Conservation (phyloP, 1,140 invertebrate species). For the Euschistus heros region DNA sequence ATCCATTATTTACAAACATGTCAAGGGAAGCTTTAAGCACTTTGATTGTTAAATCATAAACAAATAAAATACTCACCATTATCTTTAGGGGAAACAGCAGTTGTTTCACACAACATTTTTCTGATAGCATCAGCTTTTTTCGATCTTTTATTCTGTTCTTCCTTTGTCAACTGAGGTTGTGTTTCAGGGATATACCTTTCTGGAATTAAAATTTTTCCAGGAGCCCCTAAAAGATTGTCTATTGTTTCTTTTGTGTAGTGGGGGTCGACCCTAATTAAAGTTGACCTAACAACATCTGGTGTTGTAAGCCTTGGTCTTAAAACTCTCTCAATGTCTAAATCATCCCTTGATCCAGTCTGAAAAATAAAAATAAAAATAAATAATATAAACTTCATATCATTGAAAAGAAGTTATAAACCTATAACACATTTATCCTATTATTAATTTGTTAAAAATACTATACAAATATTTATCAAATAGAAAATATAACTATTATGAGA, state of each 20-base stretch:
- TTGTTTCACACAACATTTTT: conserved; percentile 72
- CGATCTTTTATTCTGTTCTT: conserved; percentile 66
- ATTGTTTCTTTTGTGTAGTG: conserved; percentile 67
- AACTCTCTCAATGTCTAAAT: conserved; percentile 74
- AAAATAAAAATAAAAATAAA: conserved; percentile 23
- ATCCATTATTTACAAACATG: no score
- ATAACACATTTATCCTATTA: no score
- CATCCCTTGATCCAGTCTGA: conserved; percentile 55
- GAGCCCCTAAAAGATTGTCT: conserved; percentile 69
- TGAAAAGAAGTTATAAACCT: neutral
- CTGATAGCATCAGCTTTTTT: conserved; percentile 84
- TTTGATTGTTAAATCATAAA: no score
- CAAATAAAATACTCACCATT: conserved; percentile 28
- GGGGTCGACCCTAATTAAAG: conserved; percentile 49
- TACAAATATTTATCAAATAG: no score
- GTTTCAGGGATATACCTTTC: conserved; percentile 84
- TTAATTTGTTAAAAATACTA: neutral
- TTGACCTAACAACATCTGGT: conserved; percentile 75
- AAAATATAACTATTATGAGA: no score
- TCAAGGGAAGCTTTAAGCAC: no score
- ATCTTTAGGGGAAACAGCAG: conserved; percentile 21
- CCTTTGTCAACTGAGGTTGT: conserved; percentile 62
- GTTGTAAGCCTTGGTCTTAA: conserved; percentile 51
- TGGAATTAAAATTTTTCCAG: conserved; percentile 82
- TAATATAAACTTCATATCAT: neutral